These are phyloP conservation scores for Bufotes viridis DNA, from an alignment of 2,797 vertebrate genomes.

Conservation along the genomic window DNA sequence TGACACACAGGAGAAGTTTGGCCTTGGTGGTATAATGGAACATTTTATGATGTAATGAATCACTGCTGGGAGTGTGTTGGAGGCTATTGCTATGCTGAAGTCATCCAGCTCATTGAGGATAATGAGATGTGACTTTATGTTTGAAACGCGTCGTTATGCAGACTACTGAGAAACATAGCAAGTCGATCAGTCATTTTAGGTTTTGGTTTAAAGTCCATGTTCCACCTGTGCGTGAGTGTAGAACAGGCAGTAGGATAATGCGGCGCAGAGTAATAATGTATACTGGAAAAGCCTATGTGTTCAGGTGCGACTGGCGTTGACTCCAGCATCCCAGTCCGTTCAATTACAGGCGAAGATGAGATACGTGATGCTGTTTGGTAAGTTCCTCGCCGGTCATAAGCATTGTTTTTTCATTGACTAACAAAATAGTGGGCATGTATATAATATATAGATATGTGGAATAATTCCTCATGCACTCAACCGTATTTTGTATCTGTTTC, in stretches of 20 bases:
- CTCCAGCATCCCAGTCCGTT: background rate
- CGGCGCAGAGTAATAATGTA: background rate
- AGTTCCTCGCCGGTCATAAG: background rate
- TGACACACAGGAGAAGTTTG: background rate
- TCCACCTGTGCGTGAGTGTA: background rate
- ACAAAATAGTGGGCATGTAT: background rate
- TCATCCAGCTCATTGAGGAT: background rate
- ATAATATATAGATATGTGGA: background rate
- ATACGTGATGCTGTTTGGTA: background rate
- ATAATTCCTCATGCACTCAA: background rate
- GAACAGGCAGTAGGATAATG: background rate
- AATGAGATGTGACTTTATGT: background rate
- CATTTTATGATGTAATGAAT: conserved; percentile 11
- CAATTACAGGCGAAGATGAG: background rate
- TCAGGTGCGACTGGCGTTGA: background rate
- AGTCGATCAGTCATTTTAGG: background rate
- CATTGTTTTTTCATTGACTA: background rate
- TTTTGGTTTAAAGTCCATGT: background rate
- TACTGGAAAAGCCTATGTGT: background rate
- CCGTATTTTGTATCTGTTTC: too few relatives aligned
- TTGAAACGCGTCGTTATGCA: too few relatives aligned
- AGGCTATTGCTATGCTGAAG: background rate
- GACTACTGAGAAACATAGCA: background rate
- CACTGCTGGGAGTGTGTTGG: background rate
- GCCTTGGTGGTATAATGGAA: background rate